Conservation (phyloP, 1,140 invertebrate species). For the Popillia japonica region DNA sequence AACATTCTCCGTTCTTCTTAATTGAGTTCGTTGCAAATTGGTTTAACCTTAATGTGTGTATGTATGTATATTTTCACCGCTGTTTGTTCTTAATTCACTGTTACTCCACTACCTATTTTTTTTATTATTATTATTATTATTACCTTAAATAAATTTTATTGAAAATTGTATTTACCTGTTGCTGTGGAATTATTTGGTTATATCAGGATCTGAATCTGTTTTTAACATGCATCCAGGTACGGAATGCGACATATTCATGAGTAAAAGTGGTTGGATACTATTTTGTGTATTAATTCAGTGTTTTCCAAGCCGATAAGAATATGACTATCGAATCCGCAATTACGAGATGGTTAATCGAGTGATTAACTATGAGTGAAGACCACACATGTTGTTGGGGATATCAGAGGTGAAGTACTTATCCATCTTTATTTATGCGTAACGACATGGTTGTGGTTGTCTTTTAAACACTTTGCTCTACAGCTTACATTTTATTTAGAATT, state of each 20-base stretch:
- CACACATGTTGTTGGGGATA: not conserved
- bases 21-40: not conserved
- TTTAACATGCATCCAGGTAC: too few relatives aligned
- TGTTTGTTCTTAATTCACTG: too few relatives aligned
- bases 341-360: not conserved
- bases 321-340: not conserved
- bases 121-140: too few relatives aligned
- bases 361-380: not conserved
- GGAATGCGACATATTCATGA: not conserved
- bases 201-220: too few relatives aligned
- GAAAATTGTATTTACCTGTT: too few relatives aligned
- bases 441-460: too few relatives aligned
- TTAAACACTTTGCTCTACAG: too few relatives aligned
- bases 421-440: not conserved
- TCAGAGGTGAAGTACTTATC: not conserved
- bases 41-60: constrained; percentile 3
- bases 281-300: not conserved
- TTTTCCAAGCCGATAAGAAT: not conserved
- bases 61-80: not conserved
- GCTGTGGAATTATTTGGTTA: too few relatives aligned
- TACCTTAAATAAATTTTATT: too few relatives aligned
- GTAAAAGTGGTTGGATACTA: not conserved
- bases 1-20: not conserved
- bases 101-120: too few relatives aligned
- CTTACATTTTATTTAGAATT: too few relatives aligned